phyloP scores from a whole-genome alignment of 2,113 vertebrate species.

The Heliornis fulica region DNA sequence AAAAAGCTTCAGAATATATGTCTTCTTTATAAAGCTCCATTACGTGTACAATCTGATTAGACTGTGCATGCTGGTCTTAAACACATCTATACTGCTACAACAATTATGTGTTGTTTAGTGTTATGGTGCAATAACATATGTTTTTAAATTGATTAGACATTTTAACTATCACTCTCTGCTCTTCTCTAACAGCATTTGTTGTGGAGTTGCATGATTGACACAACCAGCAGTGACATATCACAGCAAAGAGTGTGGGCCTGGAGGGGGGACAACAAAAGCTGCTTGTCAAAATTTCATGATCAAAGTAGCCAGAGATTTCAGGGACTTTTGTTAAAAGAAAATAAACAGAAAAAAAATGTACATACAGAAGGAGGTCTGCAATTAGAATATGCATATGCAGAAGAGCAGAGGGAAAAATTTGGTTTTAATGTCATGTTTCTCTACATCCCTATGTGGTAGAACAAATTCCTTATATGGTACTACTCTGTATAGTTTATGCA shows the following conservation, averaged over 20 bases:
- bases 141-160: slow-evolving; percentile 13
- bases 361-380: background rate
- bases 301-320: slow-evolving; percentile 44
- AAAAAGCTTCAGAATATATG: background rate
- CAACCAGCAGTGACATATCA: background rate
- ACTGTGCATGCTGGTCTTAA: background rate
- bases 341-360: slow-evolving; percentile 18
- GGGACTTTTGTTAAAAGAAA: background rate
- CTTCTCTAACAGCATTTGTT: background rate
- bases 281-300: slow-evolving; percentile 13
- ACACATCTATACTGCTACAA: background rate
- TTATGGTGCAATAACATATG: background rate
- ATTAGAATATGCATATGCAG: slow-evolving; percentile 31
- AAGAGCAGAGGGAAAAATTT: background rate
- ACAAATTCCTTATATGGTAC: background rate
- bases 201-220: slow-evolving; percentile 11
- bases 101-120: background rate
- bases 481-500: background rate
- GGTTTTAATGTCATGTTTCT: slow-evolving; percentile 30
- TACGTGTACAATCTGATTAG: background rate
- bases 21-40: background rate
- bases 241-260: background rate
- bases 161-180: slow-evolving; percentile 7
- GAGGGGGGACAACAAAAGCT: slow-evolving; percentile 10
- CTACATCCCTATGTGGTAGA: background rate